Percentiles rank a stretch among this genome's conserved stretches.
These are phyloP conservation scores for Typhlichthys subterraneus DNA, from an alignment of 2,797 vertebrate species.

Conservation along the genomic window DNA sequence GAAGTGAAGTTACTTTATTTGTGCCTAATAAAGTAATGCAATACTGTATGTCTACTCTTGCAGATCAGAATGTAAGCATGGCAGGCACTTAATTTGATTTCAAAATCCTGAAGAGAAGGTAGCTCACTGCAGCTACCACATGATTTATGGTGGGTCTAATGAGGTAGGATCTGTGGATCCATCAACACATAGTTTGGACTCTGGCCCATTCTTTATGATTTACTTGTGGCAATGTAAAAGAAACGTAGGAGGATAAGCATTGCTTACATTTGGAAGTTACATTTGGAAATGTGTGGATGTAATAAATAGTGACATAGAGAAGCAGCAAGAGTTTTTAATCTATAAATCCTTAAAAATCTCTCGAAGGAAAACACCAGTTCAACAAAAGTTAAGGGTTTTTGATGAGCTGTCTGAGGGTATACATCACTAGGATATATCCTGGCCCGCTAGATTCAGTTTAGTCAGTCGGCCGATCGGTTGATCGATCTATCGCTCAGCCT, in stretches of 20 bases:
- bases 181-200: no score
- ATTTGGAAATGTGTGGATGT: conserved; percentile 63
- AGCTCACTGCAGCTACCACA: no score
- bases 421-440: conserved; percentile 26
- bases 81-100: no score
- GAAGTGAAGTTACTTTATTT: no score
- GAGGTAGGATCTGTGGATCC: no score
- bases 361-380: conserved; percentile 46
- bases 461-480: neutral
- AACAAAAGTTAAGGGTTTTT: conserved; percentile 56
- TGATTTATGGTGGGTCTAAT: no score
- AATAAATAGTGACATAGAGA: conserved; percentile 47
- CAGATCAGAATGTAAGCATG: no score
- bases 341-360: conserved; percentile 47
- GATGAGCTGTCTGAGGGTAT: conserved; percentile 47
- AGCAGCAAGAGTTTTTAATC: conserved; percentile 49
- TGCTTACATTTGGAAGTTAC: conserved; percentile 45
- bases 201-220: neutral
- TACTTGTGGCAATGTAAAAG: conserved; percentile 37
- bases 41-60: no score
- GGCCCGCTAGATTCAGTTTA: neutral
- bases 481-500: neutral
- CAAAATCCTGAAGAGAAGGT: no score
- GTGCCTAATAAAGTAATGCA: no score
- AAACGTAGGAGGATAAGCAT: conserved; percentile 33